Conservation (phyloP, 2,888 invertebrate species). For the Machimus rusticus region DNA sequence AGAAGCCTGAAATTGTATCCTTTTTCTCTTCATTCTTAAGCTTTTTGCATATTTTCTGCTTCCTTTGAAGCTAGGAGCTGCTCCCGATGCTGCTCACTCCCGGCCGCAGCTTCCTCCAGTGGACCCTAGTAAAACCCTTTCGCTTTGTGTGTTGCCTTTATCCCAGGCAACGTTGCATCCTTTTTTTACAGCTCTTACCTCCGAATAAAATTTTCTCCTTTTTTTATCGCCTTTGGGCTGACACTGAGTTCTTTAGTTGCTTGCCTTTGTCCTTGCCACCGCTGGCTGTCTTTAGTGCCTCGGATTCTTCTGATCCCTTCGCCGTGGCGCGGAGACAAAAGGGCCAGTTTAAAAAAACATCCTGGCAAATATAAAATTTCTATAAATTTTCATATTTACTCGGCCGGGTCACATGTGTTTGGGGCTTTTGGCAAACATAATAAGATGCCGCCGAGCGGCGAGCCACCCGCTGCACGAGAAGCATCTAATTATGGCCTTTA, state of each 20-base stretch:
- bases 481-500: constrained; percentile 40
- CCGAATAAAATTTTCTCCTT: constrained; percentile 42
- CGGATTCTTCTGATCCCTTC: constrained; percentile 37
- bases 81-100: constrained; percentile 6
- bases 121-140: constrained; percentile 38
- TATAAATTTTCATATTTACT: constrained; percentile 47
- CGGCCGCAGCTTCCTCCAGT: not conserved
- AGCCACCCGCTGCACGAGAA: not conserved
- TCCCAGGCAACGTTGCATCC: not conserved
- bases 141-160: constrained; percentile 28
- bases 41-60: constrained; percentile 44
- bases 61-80: constrained; percentile 33
- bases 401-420: constrained; percentile 45
- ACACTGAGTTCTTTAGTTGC: constrained; percentile 41
- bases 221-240: constrained; percentile 43
- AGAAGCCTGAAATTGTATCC: constrained; percentile 40
- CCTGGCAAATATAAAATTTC: constrained; percentile 42
- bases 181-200: constrained; percentile 40
- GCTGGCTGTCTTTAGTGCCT: constrained; percentile 31
- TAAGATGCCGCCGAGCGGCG: constrained; percentile 13
- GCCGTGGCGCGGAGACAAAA: not conserved
- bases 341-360: not conserved
- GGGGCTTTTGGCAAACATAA: constrained; percentile 30
- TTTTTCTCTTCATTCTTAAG: constrained; percentile 40
- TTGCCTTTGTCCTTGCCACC: constrained; percentile 35